A percentile compares a stretch with the other conserved stretches of the same genome.
Conservation (phyloP, 2,797 vertebrate species). For the Epinephelus malabaricus region DNA sequence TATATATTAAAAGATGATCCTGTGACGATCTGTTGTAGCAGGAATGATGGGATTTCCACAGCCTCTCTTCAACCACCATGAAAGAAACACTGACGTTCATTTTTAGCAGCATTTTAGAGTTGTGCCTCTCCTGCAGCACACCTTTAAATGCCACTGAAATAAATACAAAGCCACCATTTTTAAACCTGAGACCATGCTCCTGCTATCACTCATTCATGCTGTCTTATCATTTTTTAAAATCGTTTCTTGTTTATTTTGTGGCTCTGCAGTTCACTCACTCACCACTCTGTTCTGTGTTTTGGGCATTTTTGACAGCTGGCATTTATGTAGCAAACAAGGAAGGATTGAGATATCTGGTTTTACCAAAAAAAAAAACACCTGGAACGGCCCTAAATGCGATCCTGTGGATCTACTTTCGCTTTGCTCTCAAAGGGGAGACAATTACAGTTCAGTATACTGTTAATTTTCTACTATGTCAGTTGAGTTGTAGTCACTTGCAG, state of each 20-base stretch:
- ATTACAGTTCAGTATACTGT: neutral
- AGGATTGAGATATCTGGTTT: neutral
- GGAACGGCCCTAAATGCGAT: neutral
- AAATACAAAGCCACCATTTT: neutral
- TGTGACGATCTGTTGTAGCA: neutral
- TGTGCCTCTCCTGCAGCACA: neutral
- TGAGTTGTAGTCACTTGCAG: neutral
- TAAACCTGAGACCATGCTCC: neutral
- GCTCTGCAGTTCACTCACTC: neutral
- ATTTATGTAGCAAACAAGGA: neutral
- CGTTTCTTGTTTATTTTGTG: neutral
- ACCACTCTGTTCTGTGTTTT: neutral
- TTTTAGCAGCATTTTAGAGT: neutral
- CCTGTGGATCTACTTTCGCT: neutral
- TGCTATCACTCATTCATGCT: neutral
- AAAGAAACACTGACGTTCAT: neutral
- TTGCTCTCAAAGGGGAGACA: neutral
- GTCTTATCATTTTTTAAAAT: neutral
- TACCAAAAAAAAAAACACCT: neutral
- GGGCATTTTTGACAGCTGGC: slow-evolving; percentile 5
- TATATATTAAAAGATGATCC: neutral
- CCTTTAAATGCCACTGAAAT: slow-evolving; percentile 3
- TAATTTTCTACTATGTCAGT: neutral
- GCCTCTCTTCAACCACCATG: neutral
- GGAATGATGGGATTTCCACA: neutral